phyloP scores from a whole-genome alignment of 2,797 vertebrate genomes.

The Mus caroli region DNA sequence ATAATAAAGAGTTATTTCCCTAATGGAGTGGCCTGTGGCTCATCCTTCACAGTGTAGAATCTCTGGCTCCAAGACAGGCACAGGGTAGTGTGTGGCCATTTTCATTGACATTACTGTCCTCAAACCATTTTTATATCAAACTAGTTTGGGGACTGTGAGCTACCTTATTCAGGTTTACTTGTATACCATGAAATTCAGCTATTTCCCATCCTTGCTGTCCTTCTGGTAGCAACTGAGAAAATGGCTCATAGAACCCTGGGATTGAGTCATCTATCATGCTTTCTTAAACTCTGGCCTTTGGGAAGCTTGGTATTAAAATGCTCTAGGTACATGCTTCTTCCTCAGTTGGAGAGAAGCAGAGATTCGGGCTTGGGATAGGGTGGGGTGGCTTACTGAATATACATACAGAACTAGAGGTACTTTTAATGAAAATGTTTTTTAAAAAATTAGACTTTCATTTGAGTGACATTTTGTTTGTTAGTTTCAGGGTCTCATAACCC shows the following conservation, averaged over 20 bases:
- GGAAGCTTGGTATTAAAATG: neutral
- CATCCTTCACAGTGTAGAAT: neutral
- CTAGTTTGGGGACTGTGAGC: neutral
- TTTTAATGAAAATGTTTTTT: neutral
- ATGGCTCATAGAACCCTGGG: neutral
- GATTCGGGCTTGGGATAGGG: neutral
- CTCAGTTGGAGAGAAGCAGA: neutral
- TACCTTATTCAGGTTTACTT: neutral
- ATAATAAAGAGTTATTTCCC: constrained; percentile 32
- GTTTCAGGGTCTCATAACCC: neutral
- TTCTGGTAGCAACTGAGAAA: neutral
- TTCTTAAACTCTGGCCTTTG: neutral
- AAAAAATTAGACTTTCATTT: neutral
- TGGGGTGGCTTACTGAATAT: neutral
- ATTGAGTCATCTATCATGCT: neutral
- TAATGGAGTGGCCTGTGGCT: neutral
- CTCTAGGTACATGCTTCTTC: neutral
- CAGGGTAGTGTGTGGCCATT: neutral
- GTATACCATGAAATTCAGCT: neutral
- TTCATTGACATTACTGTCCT: neutral
- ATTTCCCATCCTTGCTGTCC: neutral
- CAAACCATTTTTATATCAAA: neutral
- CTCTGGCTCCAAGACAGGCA: neutral
- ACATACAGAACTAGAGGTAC: neutral
- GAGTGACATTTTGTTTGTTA: neutral